Evolutionary conservation across 2,797 vertebrate genomes (phyloP).

Genomic region (Pitangus sulphuratus): DNA sequence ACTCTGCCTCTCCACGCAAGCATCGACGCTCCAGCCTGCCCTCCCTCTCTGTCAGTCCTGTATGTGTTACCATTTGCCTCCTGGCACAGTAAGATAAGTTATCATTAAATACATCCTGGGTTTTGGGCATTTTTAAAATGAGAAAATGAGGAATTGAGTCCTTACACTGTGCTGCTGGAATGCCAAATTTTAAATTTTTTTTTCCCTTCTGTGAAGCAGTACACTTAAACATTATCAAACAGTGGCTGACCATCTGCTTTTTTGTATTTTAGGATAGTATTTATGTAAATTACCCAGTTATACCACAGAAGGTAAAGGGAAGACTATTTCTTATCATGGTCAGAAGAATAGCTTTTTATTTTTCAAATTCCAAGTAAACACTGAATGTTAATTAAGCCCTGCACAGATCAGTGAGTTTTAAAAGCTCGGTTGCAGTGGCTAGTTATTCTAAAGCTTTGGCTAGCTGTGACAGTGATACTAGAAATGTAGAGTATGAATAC

Average conservation of each 20-base stretch:
- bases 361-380: not conserved
- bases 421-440: not conserved
- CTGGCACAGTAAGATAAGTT: constrained; percentile 80
- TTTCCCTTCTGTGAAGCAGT: not conserved
- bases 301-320: not conserved
- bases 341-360: not conserved
- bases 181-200: not conserved
- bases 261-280: not conserved
- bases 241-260: not conserved
- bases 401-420: not conserved
- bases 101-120: constrained; percentile 83
- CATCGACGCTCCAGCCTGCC: constrained; percentile 95
- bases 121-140: constrained; percentile 39
- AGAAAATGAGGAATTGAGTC: not conserved
- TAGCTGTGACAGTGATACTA: not conserved
- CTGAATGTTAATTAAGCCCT: not conserved
- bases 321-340: not conserved
- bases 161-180: constrained; percentile 14
- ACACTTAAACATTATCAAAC: not conserved
- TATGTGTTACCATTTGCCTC: constrained; percentile 86
- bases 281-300: not conserved
- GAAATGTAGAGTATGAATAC: not conserved
- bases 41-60: constrained; percentile 93
- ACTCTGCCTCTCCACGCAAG: constrained; percentile 84
- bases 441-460: not conserved